phyloP scores from a whole-genome alignment of 2,888 invertebrate genomes.

The Chrysolina oricalcia region DNA sequence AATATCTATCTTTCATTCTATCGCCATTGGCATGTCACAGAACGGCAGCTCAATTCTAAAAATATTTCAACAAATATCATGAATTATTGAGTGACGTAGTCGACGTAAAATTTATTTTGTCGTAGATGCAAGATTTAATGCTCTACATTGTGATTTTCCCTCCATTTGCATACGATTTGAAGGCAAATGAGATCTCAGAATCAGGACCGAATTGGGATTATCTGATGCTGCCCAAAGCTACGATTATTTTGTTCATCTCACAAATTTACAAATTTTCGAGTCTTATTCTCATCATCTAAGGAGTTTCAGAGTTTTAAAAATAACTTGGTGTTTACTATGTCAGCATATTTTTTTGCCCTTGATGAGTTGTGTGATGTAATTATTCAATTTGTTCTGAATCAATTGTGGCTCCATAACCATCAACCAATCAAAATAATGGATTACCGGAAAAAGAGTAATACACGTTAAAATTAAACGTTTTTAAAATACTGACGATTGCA shows the following conservation, averaged over 20 bases:
- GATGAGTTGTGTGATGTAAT: too few species aligned
- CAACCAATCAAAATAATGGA: too few species aligned
- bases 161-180: constrained; percentile 1
- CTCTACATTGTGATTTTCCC: background rate
- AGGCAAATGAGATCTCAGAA: background rate
- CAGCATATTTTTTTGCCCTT: too few species aligned
- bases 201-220: background rate
- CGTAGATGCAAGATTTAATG: background rate
- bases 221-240: background rate
- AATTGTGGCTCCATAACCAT: too few species aligned
- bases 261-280: too few species aligned
- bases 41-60: background rate
- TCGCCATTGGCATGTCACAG: background rate
- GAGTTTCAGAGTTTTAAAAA: too few species aligned
- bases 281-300: too few species aligned
- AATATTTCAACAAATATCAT: background rate
- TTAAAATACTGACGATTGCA: too few species aligned
- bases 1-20: background rate
- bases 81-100: background rate
- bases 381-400: too few species aligned
- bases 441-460: too few species aligned
- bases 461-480: too few species aligned
- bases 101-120: background rate
- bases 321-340: too few species aligned
- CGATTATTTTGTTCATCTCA: background rate